Evolutionary conservation across 2,113 vertebrate species (phyloP), one percentile per base, ranked within the genome.

Genomic region (Prochilodus magdalenae): DNA sequence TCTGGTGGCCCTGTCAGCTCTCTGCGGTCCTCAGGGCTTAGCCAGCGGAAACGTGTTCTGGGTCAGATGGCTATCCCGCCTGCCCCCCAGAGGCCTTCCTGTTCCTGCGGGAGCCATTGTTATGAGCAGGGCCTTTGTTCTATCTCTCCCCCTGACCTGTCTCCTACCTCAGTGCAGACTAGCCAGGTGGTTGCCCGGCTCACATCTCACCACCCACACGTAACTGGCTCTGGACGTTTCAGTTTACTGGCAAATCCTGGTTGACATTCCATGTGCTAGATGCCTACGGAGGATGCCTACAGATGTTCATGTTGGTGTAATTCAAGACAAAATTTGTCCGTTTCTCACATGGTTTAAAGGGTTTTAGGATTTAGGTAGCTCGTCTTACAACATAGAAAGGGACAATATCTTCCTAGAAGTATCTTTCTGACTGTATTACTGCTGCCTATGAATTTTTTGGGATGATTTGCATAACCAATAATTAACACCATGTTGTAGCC

Each of bases 41-140:
- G 40, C 66, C 47, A 27, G 57, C 75, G 76, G 85, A 89, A 89
- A 84, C 51, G 49, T 81, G 82, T 85, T 81, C 83, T 83, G 72
- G 85, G 85, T 86, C 83, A 86, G 86, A 85, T 89, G 81, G 79
- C 55, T 63, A 79, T 86, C 85, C 79, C 7, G 33, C 22, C 59
- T 29, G 79, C 77, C 83, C 84, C 77, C 49, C 24, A 71, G 82
- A 75, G 73, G 75, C 62, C 73, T 83, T 89, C 83, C 86, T 83
- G 79, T 86, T 87, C 81, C 84, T 80, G 71, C 66, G 27, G 65
- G 83, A 53, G 27, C 24, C 59, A 83, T 86, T 89, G 86, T 89
- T 83, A 75, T 73, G 75, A 86, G 49, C 49, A 14, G 73, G 66
- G 51, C 83, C 24, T 86, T 87, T 87, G 84, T 85, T 86, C 79